phyloP scores from a whole-genome alignment of 2,797 vertebrate species.

The Dendrocincla fuliginosa region DNA sequence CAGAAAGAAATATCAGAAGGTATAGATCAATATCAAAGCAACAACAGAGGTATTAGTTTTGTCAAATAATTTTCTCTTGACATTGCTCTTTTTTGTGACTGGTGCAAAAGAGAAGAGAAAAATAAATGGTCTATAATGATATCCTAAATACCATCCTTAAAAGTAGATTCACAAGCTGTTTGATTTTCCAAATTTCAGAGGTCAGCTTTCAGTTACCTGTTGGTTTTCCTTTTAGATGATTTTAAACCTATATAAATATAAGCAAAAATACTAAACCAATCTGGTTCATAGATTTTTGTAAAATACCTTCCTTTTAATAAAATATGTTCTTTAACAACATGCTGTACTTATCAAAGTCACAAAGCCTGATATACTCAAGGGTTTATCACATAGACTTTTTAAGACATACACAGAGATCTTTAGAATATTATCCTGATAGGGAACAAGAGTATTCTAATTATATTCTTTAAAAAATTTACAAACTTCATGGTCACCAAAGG shows the following conservation, averaged over 20 bases:
- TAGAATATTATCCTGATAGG: background rate
- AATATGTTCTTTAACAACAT: background rate
- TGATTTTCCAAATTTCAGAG: background rate
- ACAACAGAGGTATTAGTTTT: background rate
- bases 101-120: background rate
- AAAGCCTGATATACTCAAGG: background rate
- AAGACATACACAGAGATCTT: background rate
- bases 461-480: background rate
- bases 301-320: conserved; percentile 4
- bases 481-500: background rate
- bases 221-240: background rate
- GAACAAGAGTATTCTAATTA: background rate
- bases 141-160: background rate
- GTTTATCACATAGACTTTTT: background rate
- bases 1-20: background rate
- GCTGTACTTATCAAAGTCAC: background rate
- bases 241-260: background rate
- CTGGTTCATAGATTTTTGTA: background rate
- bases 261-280: background rate
- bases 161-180: background rate
- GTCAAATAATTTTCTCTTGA: background rate
- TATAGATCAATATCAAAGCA: background rate
- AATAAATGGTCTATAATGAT: background rate
- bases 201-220: background rate
- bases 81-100: background rate